Base-by-base conservation (phyloP, 92 coral and sea anemone species). In the Siderastrea siderea region DNA sequence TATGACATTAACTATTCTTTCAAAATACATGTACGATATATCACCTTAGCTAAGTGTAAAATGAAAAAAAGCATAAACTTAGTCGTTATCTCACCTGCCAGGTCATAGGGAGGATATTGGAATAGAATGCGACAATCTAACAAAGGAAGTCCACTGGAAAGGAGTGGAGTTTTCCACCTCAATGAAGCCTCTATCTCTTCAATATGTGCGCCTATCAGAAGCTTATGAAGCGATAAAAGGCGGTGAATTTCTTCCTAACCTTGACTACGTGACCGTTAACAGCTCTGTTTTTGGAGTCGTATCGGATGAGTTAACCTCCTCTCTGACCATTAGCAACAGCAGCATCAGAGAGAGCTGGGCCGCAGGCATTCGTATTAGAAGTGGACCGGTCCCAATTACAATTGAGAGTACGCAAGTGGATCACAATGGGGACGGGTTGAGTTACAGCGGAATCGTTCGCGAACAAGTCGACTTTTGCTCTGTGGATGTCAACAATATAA, bases 151-250 rank as follows among this genome's bases (percentile, higher is more conserved):
- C 1, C 76, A 57, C 58, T 92, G 95, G 95, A 80, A 61, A 2
- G 95, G 95, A 0, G 66, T 92, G 3, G 88, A 89, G 15, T 92
- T 84, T 82, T 71, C 70, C 44, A 86, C 76, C 68, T 62, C 95
- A 68, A 61, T 81, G 10, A 79, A 68, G 47, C 2, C 74, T 48
- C 83, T 86, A 3, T 76, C 67, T 38, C 79, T 92, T 45, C 83
- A 77, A 47, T 78, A 80, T 54, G 88, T 89, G 49, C 84, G 89
- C 72, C 75, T 92, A 11, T 5, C 59, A 12, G 74, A 84, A n/a
- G 92, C 94, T 11, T 88, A 63, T 72, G 75, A 74, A 55, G 94
- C 82, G 16, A 71, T 92, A 13, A 84, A 60, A 19, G 82, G 93
- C 19, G 15, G 67, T 3, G 48, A 53, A 5, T 68, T 54, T 54